Percentiles rank a stretch among this genome's conserved stretches.
Evolutionary conservation across 2,797 vertebrate species (phyloP).

Genomic region (Catostomus latipinnis): DNA sequence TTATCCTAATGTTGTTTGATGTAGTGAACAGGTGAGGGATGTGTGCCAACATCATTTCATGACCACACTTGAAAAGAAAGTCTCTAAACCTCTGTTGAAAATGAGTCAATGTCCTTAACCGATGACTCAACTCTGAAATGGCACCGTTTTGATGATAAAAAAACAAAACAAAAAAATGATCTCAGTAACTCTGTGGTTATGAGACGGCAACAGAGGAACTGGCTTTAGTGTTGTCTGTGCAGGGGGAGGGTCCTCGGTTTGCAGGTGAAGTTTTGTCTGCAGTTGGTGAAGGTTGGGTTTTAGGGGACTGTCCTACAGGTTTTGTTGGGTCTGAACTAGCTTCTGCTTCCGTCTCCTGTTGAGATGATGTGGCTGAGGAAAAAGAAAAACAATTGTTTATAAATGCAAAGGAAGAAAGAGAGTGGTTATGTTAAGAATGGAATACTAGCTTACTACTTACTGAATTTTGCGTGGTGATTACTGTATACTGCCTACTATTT

Average conservation of each 20-base stretch:
- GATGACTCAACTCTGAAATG: conserved; percentile 29
- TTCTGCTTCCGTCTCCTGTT: conserved; percentile 91
- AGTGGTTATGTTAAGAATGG: not conserved
- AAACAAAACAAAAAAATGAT: not conserved
- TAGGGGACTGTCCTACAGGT: conserved; percentile 80
- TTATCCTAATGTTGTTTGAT: conserved; percentile 41
- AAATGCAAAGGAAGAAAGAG: not conserved
- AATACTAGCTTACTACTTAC: not conserved
- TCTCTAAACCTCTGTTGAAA: conserved; percentile 21
- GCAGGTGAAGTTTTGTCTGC: conserved; percentile 79
- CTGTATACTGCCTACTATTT: not conserved
- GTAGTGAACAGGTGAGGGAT: conserved; percentile 47
- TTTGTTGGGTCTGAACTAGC: conserved; percentile 84
- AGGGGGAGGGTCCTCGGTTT: conserved; percentile 85
- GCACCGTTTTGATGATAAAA: conserved; percentile 15
- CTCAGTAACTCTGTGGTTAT: conserved; percentile 71
- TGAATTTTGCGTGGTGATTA: not conserved
- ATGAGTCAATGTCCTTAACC: conserved; percentile 7
- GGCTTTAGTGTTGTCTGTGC: conserved; percentile 91
- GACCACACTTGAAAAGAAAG: conserved; percentile 11
- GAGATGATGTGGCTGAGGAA: conserved; percentile 87
- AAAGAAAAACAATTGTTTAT: not conserved
- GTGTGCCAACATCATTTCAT: conserved; percentile 21
- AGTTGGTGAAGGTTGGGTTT: conserved; percentile 77
- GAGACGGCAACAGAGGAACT: conserved; percentile 85